These are phyloP conservation scores for Gambusia holbrooki DNA, from an alignment of 2,113 vertebrate species.

Conservation along the genomic window DNA sequence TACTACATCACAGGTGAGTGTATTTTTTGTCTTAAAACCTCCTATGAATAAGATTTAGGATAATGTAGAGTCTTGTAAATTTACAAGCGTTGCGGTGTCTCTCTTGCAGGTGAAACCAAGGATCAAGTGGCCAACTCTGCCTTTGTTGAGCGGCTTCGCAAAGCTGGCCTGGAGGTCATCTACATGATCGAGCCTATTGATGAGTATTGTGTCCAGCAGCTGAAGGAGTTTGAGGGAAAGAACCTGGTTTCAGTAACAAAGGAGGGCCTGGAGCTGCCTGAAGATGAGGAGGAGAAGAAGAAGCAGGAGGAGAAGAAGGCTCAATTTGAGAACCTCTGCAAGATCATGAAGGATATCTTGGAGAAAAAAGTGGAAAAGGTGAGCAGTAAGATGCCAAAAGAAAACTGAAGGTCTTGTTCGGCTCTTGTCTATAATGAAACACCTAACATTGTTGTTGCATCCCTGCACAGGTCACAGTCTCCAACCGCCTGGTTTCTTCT, in stretches of 20 bases:
- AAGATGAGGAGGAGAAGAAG: slow-evolving; percentile 85
- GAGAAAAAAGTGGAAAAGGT: slow-evolving; percentile 86
- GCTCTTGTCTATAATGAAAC: not conserved
- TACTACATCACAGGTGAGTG: slow-evolving; percentile 95
- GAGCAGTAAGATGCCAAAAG: slow-evolving; percentile 28
- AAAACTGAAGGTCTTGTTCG: rapidly evolving
- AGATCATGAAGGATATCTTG: slow-evolving; percentile 86
- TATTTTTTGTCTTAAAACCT: not conserved
- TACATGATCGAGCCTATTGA: slow-evolving; percentile 88
- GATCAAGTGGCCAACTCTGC: slow-evolving; percentile 85
- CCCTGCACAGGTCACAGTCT: slow-evolving; percentile 78
- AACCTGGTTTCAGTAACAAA: slow-evolving; percentile 85
- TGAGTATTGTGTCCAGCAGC: slow-evolving; percentile 86
- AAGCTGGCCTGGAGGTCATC: slow-evolving; percentile 84
- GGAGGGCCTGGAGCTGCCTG: slow-evolving; percentile 84
- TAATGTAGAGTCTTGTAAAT: not conserved
- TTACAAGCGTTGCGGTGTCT: not conserved
- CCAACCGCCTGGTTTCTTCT: slow-evolving; percentile 82
- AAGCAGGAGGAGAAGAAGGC: slow-evolving; percentile 80
- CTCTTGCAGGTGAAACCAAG: slow-evolving; percentile 80
- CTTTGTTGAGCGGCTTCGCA: slow-evolving; percentile 83
- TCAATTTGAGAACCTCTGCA: slow-evolving; percentile 84
- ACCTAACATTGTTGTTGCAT: not conserved
- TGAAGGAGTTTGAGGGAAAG: slow-evolving; percentile 85
- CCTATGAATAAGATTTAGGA: not conserved